Percentiles rank a stretch among this genome's conserved stretches.
Conservation (phyloP, 2,797 vertebrate genomes). For the Rhinatrema bivittatum region DNA sequence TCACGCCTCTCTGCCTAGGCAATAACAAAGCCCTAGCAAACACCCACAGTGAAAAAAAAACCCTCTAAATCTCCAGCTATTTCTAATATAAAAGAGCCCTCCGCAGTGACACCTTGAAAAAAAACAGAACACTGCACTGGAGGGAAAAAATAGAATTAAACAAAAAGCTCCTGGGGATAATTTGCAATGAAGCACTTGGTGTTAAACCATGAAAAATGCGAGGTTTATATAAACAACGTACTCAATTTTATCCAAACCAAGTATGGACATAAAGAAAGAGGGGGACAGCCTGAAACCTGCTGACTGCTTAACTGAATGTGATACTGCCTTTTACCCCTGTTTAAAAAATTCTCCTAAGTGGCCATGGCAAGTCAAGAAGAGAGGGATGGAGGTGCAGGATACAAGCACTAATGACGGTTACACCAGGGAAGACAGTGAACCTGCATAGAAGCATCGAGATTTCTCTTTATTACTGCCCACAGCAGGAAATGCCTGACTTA, state of each 20-base stretch:
- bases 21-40: constrained; percentile 61
- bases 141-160: constrained; percentile 83
- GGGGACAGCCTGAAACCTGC: constrained; percentile 38
- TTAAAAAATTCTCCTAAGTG: no score
- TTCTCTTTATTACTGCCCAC: no score
- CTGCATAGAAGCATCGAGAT: no score
- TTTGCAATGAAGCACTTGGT: constrained; percentile 81
- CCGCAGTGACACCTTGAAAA: constrained; percentile 89
- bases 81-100: constrained; percentile 64
- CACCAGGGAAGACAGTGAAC: no score
- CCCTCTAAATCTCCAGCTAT: constrained; percentile 43
- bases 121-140: constrained; percentile 86
- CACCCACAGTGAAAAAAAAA: constrained; percentile 30
- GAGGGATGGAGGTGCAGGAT: no score
- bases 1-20: no score
- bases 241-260: constrained; percentile 91
- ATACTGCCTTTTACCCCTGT: no score
- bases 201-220: constrained; percentile 98
- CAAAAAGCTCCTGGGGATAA: constrained; percentile 86
- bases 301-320: constrained; percentile 52
- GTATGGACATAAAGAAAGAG: constrained; percentile 83
- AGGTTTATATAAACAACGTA: constrained; percentile 92
- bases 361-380: no score
- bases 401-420: no score
- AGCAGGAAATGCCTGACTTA: no score